Percentiles rank a stretch among this genome's conserved stretches.
Evolutionary conservation across 2,113 vertebrate genomes (phyloP).

Genomic region (Phoenicopterus ruber): DNA sequence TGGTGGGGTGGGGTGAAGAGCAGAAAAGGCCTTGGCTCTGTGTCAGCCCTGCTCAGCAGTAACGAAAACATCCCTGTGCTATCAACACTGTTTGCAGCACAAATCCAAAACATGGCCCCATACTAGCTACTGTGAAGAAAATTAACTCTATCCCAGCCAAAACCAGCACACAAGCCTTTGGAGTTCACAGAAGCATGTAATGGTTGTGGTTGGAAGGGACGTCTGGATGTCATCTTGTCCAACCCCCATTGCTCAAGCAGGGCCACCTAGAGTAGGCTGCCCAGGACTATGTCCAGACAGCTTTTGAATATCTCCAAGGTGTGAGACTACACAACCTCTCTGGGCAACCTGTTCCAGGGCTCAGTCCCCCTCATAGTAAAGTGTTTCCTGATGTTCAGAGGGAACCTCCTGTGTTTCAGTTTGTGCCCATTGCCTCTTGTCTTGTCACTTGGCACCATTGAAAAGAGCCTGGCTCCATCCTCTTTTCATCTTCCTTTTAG

Average conservation of each 20-base stretch:
- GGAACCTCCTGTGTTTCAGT: background rate
- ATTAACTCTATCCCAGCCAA: too few species aligned
- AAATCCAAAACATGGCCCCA: too few species aligned
- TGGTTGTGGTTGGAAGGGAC: fast-evolving
- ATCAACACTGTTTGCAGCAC: too few species aligned
- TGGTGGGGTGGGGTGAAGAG: too few species aligned
- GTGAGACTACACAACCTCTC: background rate
- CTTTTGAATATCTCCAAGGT: background rate
- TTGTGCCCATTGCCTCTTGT: background rate
- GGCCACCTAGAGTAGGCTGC: background rate
- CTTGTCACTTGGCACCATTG: background rate
- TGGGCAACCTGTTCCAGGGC: background rate
- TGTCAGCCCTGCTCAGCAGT: too few species aligned
- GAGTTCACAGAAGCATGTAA: background rate
- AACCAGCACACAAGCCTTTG: too few species aligned
- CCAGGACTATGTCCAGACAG: too few species aligned
- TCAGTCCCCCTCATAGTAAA: background rate
- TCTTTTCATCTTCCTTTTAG: background rate
- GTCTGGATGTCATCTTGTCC: background rate
- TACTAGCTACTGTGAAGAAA: too few species aligned
- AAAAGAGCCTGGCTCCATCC: background rate
- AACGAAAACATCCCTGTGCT: too few species aligned
- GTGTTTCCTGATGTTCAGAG: background rate
- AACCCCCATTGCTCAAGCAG: background rate
- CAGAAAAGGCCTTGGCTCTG: too few species aligned